Base-by-base conservation (phyloP, 2,888 invertebrate genomes). In the Iselma pallidipennis region DNA sequence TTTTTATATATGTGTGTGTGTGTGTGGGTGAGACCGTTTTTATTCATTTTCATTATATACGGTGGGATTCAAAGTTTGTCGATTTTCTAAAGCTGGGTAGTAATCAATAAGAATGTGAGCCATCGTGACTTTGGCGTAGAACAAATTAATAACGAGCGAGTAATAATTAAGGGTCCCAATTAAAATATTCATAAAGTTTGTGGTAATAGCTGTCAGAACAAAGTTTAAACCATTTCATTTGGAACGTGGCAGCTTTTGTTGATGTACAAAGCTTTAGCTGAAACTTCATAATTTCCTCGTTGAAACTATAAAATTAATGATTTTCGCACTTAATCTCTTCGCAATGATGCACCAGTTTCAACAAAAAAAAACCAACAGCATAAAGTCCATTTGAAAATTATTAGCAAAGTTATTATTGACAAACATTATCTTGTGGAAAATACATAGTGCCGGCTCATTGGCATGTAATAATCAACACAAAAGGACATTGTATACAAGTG, bases 41-140 rank as follows among this genome's bases (percentile, higher is more conserved):
- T 74, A 71, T 72, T 67, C 72, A 69, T 72, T 75, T 75, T 76
- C 75, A 75, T 75, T 75, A 75, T 68, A n/a, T n/a, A n/a, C n/a
- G n/a, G 69, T 57, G 62, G 59, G 50, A 63, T 63, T 59, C 50
- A 69, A 74, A 73, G 69, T 74, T 74, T 72, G 49, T 23, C 49
- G 57, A 63, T 63, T 53, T 55, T 42, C 49, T 45, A 56, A 45
- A 49, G 48, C 29, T n/a, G n/a, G 53, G 6, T 33, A 19, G 6
- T 21, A 56, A 60, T 60, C 60, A 52, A 60, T 55, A 60, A 29
- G 42, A 23, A 21, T 37, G 25, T 21, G 9, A 16, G 33, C 19
- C 26, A 12, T 49, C n/a, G 14, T 48, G 50, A 37, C 37, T 42
- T 25, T 21, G 16, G 9, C 21, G 29, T 19, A 9, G 37, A 37